phyloP scores from a whole-genome alignment of 1,140 invertebrate genomes.

The Drosophila bocqueti region DNA sequence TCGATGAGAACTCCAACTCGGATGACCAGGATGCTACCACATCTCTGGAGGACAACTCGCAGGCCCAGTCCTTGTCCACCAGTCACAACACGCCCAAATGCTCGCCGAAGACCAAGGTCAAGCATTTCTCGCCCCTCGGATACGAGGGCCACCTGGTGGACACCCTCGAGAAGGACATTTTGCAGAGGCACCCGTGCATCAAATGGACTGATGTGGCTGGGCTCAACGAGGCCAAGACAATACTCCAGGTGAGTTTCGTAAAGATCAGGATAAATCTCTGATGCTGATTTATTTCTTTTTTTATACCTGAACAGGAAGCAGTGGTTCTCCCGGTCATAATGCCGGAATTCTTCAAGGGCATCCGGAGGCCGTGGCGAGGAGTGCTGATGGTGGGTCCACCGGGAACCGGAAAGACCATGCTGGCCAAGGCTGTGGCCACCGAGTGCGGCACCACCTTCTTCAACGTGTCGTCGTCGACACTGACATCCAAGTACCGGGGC shows the following conservation, averaged over 20 bases:
- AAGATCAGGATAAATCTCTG: background rate
- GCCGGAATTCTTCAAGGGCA: slow-evolving; percentile 99
- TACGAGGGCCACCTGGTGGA: slow-evolving; percentile 93
- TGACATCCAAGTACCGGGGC: slow-evolving; percentile 99
- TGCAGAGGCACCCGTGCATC: slow-evolving; percentile 98
- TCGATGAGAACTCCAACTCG: slow-evolving; percentile 83
- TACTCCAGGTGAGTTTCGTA: slow-evolving; percentile 86
- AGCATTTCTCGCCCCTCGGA: slow-evolving; percentile 90
- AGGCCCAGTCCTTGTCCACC: slow-evolving; percentile 64
- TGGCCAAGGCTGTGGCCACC: slow-evolving; percentile 99
- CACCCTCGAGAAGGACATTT: slow-evolving; percentile 95
- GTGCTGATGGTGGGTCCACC: slow-evolving; percentile 87
- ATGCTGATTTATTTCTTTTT: background rate
- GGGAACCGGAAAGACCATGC: slow-evolving; percentile 99
- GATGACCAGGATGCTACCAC: slow-evolving; percentile 84
- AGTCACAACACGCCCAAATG: slow-evolving; percentile 72
- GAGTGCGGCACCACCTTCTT: slow-evolving; percentile 99
- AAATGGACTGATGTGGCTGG: slow-evolving; percentile 99
- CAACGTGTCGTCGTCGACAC: slow-evolving; percentile 98
- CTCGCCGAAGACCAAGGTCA: slow-evolving; percentile 86
- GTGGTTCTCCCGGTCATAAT: slow-evolving; percentile 98
- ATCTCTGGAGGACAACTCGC: slow-evolving; percentile 82
- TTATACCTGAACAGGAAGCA: slow-evolving; percentile 92
- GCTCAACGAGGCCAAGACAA: slow-evolving; percentile 96
- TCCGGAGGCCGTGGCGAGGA: slow-evolving; percentile 95